Base-by-base conservation (phyloP, 2,797 vertebrate species). In the Onychomys leucogaster region DNA sequence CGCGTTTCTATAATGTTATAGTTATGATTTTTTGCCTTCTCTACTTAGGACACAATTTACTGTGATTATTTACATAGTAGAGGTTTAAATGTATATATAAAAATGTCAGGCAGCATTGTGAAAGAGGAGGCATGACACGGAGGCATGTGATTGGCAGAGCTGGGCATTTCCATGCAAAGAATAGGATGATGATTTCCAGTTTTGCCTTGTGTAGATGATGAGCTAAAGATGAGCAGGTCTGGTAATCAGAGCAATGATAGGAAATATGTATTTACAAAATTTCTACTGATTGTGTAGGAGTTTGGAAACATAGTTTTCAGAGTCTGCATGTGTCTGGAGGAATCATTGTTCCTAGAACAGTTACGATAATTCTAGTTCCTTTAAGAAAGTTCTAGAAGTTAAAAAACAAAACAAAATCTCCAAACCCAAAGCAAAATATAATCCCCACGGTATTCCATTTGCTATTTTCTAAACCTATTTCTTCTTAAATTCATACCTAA, bases 251-350 rank as follows among this genome's bases (percentile, higher is more conserved):
- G 34, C 59, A 12, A 81, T 65, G 57, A 91, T 19, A 88, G 25
- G 67, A 88, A 82, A 87, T 23, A 4, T 0, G 27, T 34, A 29
- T 88, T 69, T 67, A n/a, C 16, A 90, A 91, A 81, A 52, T 49
- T 86, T 59, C 43, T 59, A 61, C 2, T 23, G 16, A 55, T n/a
- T 71, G 41, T 37, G 32, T 59, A 65, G 78, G 49, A 57, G 2
- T 63, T 76, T 95, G 61, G 61, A 80, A 73, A 75, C 52, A 86
- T 37, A 14, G 92, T 95, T 92, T 94, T 95, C 90, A 89, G n/a
- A 80, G 57, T 69, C 61, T 69, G 10, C 0, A 69, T 89, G 57
- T 12, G 23, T 81, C 63, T 93, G 95, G 43, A 91, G n/a, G 52
- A 37, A 83, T 29, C 81, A 78, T 3, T 86, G 7, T 29, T 92